phyloP scores from a whole-genome alignment of 2,113 vertebrate species.

The Coptodon bakossiorum region DNA sequence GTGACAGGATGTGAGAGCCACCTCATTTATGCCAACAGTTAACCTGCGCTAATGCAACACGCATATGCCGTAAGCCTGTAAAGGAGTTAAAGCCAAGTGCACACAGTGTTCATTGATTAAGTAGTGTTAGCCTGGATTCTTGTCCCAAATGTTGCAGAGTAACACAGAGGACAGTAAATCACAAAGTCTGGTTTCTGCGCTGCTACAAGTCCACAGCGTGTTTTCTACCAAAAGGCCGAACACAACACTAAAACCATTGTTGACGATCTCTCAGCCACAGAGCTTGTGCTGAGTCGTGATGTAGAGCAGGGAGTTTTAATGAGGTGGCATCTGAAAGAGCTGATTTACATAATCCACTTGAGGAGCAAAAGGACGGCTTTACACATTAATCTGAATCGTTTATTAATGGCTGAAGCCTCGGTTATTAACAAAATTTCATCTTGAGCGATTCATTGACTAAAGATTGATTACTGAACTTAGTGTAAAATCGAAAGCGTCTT shows the following conservation, averaged over 20 bases:
- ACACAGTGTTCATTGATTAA: neutral
- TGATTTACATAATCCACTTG: neutral
- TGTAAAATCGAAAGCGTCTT: neutral
- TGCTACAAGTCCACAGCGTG: neutral
- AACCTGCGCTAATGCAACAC: neutral
- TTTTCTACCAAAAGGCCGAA: neutral
- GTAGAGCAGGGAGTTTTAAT: neutral
- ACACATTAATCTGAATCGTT: neutral
- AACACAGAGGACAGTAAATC: neutral
- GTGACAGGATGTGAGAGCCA: neutral
- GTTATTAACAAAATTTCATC: neutral
- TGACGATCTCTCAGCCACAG: neutral
- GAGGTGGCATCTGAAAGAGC: neutral
- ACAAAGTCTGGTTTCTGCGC: neutral
- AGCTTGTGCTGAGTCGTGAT: neutral
- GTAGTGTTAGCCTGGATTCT: neutral
- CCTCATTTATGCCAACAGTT: neutral
- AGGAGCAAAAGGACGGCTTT: neutral
- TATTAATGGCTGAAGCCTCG: neutral
- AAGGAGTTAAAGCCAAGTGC: neutral
- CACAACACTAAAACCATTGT: neutral
- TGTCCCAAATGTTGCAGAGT: neutral
- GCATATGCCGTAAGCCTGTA: accelerated
- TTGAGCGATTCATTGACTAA: neutral
- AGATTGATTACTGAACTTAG: neutral